phyloP scores from a whole-genome alignment of 2,113 vertebrate species.

The Leucopsar rothschildi region DNA sequence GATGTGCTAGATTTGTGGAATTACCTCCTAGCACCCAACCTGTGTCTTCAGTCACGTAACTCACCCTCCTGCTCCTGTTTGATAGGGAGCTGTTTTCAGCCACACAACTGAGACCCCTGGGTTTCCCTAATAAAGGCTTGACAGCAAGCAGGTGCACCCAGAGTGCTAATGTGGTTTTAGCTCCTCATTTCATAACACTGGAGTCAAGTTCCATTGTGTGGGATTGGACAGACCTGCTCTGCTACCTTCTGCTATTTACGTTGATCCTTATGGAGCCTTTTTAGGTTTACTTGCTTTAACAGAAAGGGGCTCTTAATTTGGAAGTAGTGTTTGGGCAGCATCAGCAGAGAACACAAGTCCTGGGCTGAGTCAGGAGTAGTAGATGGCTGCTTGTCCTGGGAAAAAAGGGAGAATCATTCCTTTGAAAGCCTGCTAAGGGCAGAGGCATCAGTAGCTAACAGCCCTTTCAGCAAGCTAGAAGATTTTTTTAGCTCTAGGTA shows the following conservation, averaged over 20 bases:
- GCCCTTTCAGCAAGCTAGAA: background rate
- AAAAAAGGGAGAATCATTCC: background rate
- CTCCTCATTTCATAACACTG: background rate
- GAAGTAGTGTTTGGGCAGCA: background rate
- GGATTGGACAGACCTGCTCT: background rate
- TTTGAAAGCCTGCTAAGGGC: background rate
- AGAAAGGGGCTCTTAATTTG: background rate
- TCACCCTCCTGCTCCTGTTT: background rate
- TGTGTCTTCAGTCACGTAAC: background rate
- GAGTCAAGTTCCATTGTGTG: background rate
- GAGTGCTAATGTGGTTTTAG: background rate
- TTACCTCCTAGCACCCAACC: background rate
- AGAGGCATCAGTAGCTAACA: background rate
- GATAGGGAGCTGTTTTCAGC: background rate
- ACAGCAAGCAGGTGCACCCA: background rate
- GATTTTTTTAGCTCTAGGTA: background rate
- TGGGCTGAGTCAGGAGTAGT: background rate
- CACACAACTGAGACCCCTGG: background rate
- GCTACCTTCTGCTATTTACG: background rate
- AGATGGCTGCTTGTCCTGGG: background rate
- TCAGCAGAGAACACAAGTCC: fast-evolving
- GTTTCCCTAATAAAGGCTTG: background rate
- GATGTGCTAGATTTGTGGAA: background rate
- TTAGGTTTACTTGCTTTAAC: background rate
- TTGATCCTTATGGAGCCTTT: background rate